phyloP scores from a whole-genome alignment of 2,113 vertebrate species.

The Phylloscopus trochilus region DNA sequence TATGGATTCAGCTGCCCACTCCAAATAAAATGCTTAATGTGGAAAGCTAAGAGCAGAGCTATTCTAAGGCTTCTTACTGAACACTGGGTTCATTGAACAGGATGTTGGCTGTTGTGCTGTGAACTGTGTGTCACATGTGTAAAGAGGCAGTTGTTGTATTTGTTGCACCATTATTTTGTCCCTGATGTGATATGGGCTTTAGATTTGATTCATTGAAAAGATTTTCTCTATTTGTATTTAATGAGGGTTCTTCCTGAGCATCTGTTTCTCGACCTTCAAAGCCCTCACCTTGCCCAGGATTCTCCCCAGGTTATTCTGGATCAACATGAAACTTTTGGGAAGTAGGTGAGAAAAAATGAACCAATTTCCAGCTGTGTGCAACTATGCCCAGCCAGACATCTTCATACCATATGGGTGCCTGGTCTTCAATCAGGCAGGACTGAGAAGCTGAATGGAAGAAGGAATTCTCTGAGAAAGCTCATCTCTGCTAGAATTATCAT shows the following conservation, averaged over 20 bases:
- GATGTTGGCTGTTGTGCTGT: not conserved
- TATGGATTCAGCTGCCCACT: not conserved
- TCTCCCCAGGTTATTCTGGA: not conserved
- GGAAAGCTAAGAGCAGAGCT: not conserved
- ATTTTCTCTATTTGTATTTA: not conserved
- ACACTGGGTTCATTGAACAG: not conserved
- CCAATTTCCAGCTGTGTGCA: not conserved
- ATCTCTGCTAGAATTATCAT: not conserved
- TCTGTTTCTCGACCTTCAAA: constrained; percentile 11
- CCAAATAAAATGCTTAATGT: not conserved
- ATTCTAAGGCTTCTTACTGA: not conserved
- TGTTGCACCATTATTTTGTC: not conserved
- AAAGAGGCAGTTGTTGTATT: not conserved
- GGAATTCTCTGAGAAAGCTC: not conserved
- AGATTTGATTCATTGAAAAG: not conserved
- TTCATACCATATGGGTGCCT: not conserved
- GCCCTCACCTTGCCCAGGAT: not conserved
- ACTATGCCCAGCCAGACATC: not conserved
- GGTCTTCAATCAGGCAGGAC: not conserved
- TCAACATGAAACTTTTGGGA: not conserved
- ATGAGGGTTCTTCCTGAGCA: not conserved
- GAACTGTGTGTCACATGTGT: not conserved
- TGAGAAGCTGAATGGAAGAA: not conserved
- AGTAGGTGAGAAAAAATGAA: constrained; percentile 1
- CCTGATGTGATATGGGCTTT: not conserved